phyloP scores from a whole-genome alignment of 2,113 vertebrate species.

The Hippocampus guttulatus region DNA sequence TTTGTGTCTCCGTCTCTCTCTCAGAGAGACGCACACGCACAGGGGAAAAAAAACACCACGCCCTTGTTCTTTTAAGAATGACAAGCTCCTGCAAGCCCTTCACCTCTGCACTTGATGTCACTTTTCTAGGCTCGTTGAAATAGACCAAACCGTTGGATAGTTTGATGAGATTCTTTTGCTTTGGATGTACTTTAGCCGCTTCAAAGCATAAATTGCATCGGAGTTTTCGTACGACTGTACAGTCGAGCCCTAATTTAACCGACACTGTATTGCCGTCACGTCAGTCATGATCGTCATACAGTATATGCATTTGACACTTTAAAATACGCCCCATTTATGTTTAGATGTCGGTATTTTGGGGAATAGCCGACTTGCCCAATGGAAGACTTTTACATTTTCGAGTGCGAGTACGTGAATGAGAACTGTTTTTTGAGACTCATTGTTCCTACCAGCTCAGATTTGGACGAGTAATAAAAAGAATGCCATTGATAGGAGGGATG shows the following conservation, averaged over 20 bases:
- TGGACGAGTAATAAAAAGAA: not conserved
- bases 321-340: too few relatives aligned
- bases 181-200: not conserved
- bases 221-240: too few relatives aligned
- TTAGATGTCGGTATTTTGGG: not conserved
- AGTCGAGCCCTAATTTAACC: too few relatives aligned
- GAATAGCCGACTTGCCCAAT: not conserved
- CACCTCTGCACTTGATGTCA: not conserved
- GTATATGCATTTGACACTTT: not conserved
- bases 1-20: conserved; percentile 5
- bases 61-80: conserved; percentile 22
- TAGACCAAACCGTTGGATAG: not conserved
- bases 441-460: not conserved
- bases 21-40: not conserved
- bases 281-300: not conserved
- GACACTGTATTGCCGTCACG: not conserved
- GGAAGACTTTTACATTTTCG: not conserved
- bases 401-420: not conserved
- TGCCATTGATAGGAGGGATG: too few relatives aligned
- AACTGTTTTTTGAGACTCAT: not conserved
- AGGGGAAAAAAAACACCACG: conserved; percentile 27
- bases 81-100: conserved; percentile 45
- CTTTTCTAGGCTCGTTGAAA: not conserved
- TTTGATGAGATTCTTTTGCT: too few relatives aligned
- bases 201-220: not conserved